Evolutionary conservation across 2,113 vertebrate genomes (phyloP).

Genomic region (Neodon shergylaensis): DNA sequence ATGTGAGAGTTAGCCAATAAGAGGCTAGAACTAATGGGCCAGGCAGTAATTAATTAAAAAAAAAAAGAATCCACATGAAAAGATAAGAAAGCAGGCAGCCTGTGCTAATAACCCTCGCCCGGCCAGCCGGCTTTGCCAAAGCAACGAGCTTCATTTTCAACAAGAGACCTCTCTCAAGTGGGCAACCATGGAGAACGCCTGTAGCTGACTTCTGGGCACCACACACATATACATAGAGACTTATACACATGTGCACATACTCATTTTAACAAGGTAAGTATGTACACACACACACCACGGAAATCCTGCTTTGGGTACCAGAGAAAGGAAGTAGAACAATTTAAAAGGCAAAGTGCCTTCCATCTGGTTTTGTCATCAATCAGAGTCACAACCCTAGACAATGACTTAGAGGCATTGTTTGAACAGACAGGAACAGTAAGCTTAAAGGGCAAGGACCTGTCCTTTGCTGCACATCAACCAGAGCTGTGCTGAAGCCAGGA

Average conservation of each 20-base stretch:
- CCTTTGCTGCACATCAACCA: background rate
- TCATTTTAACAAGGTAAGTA: background rate
- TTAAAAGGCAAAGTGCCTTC: background rate
- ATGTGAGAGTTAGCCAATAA: too few relatives aligned
- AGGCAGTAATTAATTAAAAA: too few relatives aligned
- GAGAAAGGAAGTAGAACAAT: background rate
- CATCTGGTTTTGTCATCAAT: background rate
- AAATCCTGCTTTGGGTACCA: background rate
- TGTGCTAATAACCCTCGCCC: background rate
- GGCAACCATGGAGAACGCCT: background rate
- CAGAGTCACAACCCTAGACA: background rate
- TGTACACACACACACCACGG: background rate
- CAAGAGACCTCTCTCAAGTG: background rate
- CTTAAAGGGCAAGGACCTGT: background rate
- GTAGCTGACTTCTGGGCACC: background rate
- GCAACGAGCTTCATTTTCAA: background rate
- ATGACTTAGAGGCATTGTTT: background rate
- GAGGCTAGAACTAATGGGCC: too few relatives aligned
- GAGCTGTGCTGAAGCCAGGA: background rate
- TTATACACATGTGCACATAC: too few relatives aligned
- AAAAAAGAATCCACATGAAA: background rate
- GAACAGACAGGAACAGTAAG: conserved; percentile 5
- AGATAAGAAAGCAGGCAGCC: background rate
- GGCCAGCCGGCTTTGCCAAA: too few relatives aligned
- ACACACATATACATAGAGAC: background rate